Percentiles rank a stretch among this genome's conserved stretches.
These are phyloP conservation scores for Drosophila pseudoobscura DNA, from an alignment of 1,140 invertebrate genomes.

Conservation along the genomic window DNA sequence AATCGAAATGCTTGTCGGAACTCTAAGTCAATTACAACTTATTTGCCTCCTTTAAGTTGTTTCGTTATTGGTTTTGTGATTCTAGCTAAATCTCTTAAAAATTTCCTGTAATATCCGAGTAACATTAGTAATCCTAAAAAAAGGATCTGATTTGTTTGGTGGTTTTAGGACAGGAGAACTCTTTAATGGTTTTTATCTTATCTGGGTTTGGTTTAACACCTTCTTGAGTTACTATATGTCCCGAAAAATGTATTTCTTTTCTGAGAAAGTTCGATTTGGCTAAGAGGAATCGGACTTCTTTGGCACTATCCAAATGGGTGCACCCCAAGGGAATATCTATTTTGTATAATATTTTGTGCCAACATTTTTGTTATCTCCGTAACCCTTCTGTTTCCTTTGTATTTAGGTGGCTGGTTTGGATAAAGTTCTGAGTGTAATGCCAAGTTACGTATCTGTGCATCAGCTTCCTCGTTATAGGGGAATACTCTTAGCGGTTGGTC, in stretches of 20 bases:
- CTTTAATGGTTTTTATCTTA: constrained; percentile 6
- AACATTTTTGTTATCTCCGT: constrained; percentile 14
- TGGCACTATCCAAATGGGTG: too few relatives aligned
- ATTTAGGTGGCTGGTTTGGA: background rate
- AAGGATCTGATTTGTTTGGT: constrained; percentile 1
- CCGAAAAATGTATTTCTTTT: constrained; percentile 1
- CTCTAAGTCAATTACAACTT: background rate
- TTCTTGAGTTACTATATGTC: constrained; percentile 2
- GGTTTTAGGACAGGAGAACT: background rate
- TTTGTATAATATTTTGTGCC: constrained; percentile 8
- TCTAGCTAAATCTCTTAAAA: constrained; percentile 5
- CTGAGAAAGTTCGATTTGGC: background rate
- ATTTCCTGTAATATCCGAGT: background rate
- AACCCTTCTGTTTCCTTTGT: background rate
- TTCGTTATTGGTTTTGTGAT: constrained; percentile 1
- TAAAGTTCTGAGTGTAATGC: background rate
- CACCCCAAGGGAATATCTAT: too few relatives aligned
- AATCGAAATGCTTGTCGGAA: constrained; percentile 1
- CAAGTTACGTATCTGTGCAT: background rate
- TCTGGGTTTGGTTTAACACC: constrained; percentile 2
- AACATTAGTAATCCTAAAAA: background rate
- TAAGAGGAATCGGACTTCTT: too few relatives aligned
- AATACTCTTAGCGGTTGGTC: constrained; percentile 2
- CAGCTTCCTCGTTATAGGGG: background rate
- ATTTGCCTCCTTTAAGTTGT: background rate